phyloP scores from a whole-genome alignment of 2,113 vertebrate genomes.

The Coptodon rendalli region DNA sequence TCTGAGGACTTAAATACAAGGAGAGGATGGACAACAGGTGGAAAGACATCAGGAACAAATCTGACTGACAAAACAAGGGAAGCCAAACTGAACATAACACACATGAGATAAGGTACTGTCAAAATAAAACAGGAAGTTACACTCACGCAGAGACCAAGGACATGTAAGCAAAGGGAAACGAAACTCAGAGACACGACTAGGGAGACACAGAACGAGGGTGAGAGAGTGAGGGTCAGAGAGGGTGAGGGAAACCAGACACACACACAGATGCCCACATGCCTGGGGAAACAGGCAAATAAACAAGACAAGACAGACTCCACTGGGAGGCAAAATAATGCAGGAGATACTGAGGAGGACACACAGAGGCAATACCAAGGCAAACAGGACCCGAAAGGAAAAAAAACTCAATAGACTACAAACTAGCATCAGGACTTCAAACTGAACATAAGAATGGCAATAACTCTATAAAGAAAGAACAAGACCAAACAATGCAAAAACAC shows the following conservation, averaged over 20 bases:
- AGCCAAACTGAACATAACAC: neutral
- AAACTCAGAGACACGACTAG: neutral
- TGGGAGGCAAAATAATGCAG: neutral
- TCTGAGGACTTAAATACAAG: neutral
- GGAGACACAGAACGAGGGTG: neutral
- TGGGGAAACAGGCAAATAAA: neutral
- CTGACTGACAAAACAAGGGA: neutral
- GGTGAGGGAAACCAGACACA: neutral
- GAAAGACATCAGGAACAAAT: neutral
- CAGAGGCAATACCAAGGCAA: neutral
- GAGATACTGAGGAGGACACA: neutral
- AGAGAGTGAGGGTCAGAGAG: neutral
- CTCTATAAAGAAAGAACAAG: neutral
- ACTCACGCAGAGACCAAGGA: neutral
- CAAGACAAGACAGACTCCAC: neutral
- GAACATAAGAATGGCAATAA: neutral
- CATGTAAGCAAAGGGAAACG: neutral
- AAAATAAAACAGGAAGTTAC: neutral
- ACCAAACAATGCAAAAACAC: neutral
- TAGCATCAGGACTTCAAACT: neutral
- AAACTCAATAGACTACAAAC: neutral
- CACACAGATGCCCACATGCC: neutral
- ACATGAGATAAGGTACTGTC: neutral
- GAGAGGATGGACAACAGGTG: neutral
- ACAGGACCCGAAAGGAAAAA: fast-evolving